Percentiles rank a stretch among this genome's conserved stretches.
These are phyloP conservation scores for Otus sunia DNA, from an alignment of 2,113 vertebrate species.

Conservation along the genomic window DNA sequence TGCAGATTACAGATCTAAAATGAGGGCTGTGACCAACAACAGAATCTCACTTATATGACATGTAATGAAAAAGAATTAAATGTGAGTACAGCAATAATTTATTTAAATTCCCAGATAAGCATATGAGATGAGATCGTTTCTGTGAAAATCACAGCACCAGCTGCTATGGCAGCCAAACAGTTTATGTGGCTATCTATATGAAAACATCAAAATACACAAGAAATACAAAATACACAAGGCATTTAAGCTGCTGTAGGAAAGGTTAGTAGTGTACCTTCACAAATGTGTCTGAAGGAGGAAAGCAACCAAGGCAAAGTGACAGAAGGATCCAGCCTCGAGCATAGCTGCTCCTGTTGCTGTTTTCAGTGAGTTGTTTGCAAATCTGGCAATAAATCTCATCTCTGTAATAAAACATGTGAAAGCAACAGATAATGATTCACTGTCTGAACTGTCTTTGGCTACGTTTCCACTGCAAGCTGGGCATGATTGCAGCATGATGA, in stretches of 20 bases:
- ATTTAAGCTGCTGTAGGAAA: neutral
- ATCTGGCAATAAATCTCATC: conserved; percentile 99
- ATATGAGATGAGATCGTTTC: neutral
- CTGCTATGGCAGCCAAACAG: neutral
- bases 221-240: neutral
- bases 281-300: conserved; percentile 88
- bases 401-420: conserved; percentile 71
- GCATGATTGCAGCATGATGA: neutral
- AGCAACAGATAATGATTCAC: neutral
- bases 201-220: neutral
- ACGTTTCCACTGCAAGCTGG: neutral
- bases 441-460: neutral
- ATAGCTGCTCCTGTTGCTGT: conserved; percentile 82
- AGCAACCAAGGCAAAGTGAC: conserved; percentile 92
- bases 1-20: neutral
- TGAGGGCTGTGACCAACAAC: neutral
- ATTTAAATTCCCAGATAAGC: neutral
- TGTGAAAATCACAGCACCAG: neutral
- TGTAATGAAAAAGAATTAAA: neutral
- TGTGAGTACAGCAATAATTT: neutral
- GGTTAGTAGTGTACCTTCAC: conserved; percentile 74
- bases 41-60: neutral
- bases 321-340: conserved; percentile 94
- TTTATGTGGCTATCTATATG: neutral
- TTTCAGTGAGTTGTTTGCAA: conserved; percentile 93